Evolutionary conservation across 2,797 vertebrate species (phyloP), one percentile per base, ranked within the genome.

Genomic region (Onychomys arenicola): DNA sequence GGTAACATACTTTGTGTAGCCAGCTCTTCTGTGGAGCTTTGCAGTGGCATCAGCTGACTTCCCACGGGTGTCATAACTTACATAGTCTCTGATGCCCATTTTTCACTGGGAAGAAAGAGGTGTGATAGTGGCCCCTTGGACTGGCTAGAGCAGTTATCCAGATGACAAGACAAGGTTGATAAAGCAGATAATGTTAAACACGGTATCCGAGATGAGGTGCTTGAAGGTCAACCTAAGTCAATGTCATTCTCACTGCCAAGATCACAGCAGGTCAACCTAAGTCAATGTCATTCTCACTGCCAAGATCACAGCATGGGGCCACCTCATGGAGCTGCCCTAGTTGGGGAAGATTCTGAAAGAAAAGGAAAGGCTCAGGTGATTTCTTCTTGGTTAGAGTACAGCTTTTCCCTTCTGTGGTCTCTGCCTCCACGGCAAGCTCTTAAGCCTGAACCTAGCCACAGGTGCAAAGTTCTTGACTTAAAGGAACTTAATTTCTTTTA

Each of bases 401-500:
- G n/a, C n/a, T n/a, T n/a, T n/a, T n/a, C n/a, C n/a, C n/a, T n/a
- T n/a, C n/a, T n/a, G n/a, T n/a, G n/a, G n/a, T n/a, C 23, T 78
- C 89, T 52, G 40, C 25, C 37, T 75, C 19, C 59, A 69, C 65
- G 91, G 46, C 46, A 95, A 87, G 32, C 89, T 95, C 46, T 63
- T 73, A 71, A 73, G 27, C 55, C 29, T 87, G 92, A 21, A 86
- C 27, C 34, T 89, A 76, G 49, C 19, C 32, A 52, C 37, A n/a
- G 9, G 73, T 37, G 61, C 16, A 61, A 59, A 92, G 77, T 80
- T 96, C 57, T 96, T 90, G 2, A 52, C 29, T 49, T 21, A n/a
- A 63, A 88, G 61, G 37, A 52, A 32, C n/a, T 89, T 95, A 46
- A 40, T 94, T 95, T 95, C 80, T 69, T 91, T 83, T 96, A 59